Percentiles rank a stretch among this genome's conserved stretches.
phyloP scores from a whole-genome alignment of 2,888 invertebrate genomes.

The Petrolisthes cinctipes region DNA sequence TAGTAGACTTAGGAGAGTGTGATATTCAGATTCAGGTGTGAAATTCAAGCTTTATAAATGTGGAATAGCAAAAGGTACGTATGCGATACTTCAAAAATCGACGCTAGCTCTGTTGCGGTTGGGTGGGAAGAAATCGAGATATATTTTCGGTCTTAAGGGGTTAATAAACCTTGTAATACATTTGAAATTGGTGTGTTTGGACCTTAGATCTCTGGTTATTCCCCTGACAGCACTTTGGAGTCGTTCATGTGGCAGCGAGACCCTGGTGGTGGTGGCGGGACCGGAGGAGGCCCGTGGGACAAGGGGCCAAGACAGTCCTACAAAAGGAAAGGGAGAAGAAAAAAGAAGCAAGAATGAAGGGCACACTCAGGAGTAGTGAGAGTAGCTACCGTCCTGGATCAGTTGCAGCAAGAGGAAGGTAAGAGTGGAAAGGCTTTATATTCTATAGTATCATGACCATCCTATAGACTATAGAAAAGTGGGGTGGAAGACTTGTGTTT shows the following conservation, averaged over 20 bases:
- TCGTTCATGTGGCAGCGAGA: conserved; percentile 63
- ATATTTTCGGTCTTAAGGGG: too few species aligned
- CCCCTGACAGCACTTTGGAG: conserved; percentile 55
- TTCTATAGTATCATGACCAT: not conserved
- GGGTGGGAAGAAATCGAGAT: too few species aligned
- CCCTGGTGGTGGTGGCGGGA: conserved; percentile 37
- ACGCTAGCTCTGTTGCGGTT: too few species aligned
- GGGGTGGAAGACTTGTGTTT: not conserved
- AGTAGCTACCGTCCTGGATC: conserved; percentile 33
- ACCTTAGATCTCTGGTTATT: not conserved
- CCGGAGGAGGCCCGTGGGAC: not conserved
- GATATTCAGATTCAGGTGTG: too few species aligned
- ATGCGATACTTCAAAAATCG: too few species aligned
- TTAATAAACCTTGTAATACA: too few species aligned
- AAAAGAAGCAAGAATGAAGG: conserved; percentile 34
- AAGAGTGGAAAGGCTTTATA: not conserved
- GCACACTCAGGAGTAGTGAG: conserved; percentile 13
- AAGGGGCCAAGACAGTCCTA: not conserved
- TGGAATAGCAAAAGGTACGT: too few species aligned
- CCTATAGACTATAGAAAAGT: not conserved
- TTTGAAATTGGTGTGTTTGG: too few species aligned
- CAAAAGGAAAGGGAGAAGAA: conserved; percentile 43
- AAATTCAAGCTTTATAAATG: too few species aligned
- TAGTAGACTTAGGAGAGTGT: too few species aligned
- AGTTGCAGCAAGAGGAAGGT: conserved; percentile 31